Evolutionary conservation across 1,140 invertebrate genomes (phyloP).

Genomic region (Zaprionus vittiger): DNA sequence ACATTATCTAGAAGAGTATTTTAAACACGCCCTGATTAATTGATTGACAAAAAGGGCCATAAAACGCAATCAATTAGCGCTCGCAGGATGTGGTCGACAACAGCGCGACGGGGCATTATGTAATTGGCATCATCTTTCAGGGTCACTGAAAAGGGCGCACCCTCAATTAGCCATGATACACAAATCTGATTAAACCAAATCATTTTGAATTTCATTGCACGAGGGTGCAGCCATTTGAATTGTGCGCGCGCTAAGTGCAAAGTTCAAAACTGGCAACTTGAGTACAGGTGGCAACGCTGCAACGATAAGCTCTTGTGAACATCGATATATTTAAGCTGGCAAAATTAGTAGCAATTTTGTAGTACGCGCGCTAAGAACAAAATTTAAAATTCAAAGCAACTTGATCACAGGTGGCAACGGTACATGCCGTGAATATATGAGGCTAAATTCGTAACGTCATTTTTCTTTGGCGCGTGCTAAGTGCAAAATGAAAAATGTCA

Average conservation of each 20-base stretch:
- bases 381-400: neutral
- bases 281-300: conserved; percentile 3
- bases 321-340: neutral
- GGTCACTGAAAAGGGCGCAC: conserved; percentile 14
- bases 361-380: too few relatives aligned
- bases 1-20: neutral
- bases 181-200: conserved; percentile 27
- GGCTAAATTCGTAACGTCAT: too few relatives aligned
- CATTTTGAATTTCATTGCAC: neutral
- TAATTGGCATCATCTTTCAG: conserved; percentile 30
- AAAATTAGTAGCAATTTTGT: neutral
- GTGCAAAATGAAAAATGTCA: too few relatives aligned
- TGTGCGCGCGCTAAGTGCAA: neutral
- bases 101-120: conserved; percentile 9
- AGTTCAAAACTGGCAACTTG: neutral
- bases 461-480: too few relatives aligned
- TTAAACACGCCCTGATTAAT: conserved; percentile 46
- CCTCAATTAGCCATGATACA: conserved; percentile 20
- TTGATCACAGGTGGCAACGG: neutral
- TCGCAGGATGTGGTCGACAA: conserved; percentile 37
- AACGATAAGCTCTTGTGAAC: neutral
- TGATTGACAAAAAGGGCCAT: conserved; percentile 35
- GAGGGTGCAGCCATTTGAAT: conserved; percentile 16
- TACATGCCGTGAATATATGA: too few relatives aligned
- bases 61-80: conserved; percentile 31